Evolutionary conservation across 2,113 vertebrate genomes (phyloP), one percentile per base, ranked within the genome.

Genomic region (Trematocara macrostoma): DNA sequence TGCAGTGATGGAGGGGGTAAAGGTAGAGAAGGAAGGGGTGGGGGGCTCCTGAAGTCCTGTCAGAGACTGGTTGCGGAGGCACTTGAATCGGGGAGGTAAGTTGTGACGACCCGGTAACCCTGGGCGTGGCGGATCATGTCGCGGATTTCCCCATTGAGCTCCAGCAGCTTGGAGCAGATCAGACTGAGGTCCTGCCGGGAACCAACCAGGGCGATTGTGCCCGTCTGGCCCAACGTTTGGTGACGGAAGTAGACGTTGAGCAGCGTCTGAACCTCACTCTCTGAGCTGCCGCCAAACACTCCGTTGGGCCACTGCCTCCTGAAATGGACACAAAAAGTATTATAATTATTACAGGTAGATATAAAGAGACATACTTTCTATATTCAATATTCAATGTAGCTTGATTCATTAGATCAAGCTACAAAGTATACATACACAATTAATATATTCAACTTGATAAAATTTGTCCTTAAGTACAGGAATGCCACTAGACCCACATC

Each of bases 181-280:
- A 98, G 97, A 2, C 97, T 97, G 88, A 98, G 96, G 96, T 98
- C 99, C 94, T 99, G 98, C 85, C 98, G 97, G 18, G 98, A 99
- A n/a, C 98, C 98, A 9, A 99, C 97, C 95, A 99, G 94, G 4
- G 99, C 99, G 2, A 98, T 99, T 69, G 98, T 99, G 85, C 99
- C 98, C 0, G 98, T 99, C 96, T 99, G 99, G 64, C 99, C 99
- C 94, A 99, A 90, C 3, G 98, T 99, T 94, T 99, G 99, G 94
- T 99, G 99, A 78, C 98, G 97, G 93, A 99, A 99, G 90, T 99
- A 99, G 93, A 99, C 97, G 80, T 99, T 99, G 95, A 99, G 97
- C 76, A 99, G 96, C 5, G 99, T 99, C 96, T 99, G 99, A 90
- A 99, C 97, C 94, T 99, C 98, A 15, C 97, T 99, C 1, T 99